Conservation (phyloP, 92 coral and sea anemone genomes). For the Plumapathes pennacea region DNA sequence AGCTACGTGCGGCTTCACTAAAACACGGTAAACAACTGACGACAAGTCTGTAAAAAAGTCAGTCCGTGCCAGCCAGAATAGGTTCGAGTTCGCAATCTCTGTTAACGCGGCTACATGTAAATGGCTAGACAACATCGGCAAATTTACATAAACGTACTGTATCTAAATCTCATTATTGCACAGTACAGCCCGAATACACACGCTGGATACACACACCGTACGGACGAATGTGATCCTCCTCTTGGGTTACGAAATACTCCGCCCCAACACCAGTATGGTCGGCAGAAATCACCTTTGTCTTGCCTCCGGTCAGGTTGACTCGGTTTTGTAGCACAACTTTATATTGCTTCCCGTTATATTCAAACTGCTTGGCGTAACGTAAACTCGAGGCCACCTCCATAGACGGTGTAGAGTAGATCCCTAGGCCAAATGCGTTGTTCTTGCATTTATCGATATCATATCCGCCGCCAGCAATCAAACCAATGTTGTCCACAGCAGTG, state of each 20-base stretch:
- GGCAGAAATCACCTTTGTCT: slow-evolving; percentile 55
- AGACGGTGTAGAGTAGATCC: slow-evolving; percentile 64
- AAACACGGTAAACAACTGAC: no score
- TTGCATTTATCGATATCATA: slow-evolving; percentile 34
- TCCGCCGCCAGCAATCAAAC: slow-evolving; percentile 30
- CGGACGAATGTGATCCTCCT: slow-evolving; percentile 34
- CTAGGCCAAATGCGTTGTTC: slow-evolving; percentile 29
- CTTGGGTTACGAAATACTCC: slow-evolving; percentile 53
- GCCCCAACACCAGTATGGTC: slow-evolving; percentile 42
- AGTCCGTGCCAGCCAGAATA: no score
- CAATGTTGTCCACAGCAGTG: slow-evolving; percentile 17
- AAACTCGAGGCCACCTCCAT: slow-evolving; percentile 39
- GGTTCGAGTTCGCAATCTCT: no score
- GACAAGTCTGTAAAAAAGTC: no score
- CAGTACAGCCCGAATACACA: no score
- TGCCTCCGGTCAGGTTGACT: slow-evolving; percentile 26
- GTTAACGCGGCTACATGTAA: no score
- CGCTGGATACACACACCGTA: slow-evolving; percentile 59
- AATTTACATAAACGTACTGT: no score
- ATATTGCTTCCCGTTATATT: slow-evolving; percentile 37
- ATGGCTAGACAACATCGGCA: no score
- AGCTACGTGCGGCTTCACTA: no score
- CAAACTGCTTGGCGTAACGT: slow-evolving; percentile 52
- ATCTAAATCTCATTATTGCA: no score
- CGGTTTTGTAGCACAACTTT: slow-evolving; percentile 70